A percentile compares a stretch with the other conserved stretches of the same genome.
Conservation (phyloP, 1,140 invertebrate genomes). For the Gryllus bimaculatus region DNA sequence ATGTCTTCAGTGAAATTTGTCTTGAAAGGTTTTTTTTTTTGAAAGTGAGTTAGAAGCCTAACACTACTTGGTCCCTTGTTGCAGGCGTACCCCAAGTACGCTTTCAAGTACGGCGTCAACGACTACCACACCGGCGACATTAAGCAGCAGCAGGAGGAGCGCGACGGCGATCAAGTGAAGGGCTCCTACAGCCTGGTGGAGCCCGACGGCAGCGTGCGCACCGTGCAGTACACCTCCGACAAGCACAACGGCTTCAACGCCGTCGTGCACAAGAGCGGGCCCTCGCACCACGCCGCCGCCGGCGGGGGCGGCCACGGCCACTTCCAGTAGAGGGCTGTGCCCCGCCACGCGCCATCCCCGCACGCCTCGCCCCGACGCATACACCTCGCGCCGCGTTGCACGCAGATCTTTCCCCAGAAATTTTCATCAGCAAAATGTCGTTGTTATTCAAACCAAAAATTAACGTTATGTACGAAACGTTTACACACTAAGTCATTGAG, state of each 20-base stretch:
- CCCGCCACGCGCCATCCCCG: too few relatives aligned
- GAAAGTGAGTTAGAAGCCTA: too few relatives aligned
- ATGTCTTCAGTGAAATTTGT: too few relatives aligned
- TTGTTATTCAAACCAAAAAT: too few relatives aligned
- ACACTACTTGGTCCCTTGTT: too few relatives aligned
- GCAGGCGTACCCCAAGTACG: slow-evolving; percentile 34
- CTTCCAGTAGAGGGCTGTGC: slow-evolving; percentile 21
- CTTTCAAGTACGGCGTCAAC: slow-evolving; percentile 41
- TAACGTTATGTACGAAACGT: too few relatives aligned
- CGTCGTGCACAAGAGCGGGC: slow-evolving; percentile 23
- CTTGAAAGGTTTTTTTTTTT: too few relatives aligned
- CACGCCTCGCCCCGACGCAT: too few relatives aligned
- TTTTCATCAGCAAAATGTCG: too few relatives aligned
- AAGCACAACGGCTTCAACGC: slow-evolving; percentile 25
- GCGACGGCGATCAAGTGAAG: slow-evolving; percentile 30
- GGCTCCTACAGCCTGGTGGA: slow-evolving; percentile 27
- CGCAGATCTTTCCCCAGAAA: too few relatives aligned
- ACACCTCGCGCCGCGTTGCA: too few relatives aligned
- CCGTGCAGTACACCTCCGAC: slow-evolving; percentile 22
- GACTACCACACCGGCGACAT: slow-evolving; percentile 50
- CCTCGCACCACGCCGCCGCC: background rate
- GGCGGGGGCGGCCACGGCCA: background rate
- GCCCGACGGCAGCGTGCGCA: slow-evolving; percentile 23
- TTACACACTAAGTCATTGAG: too few relatives aligned
- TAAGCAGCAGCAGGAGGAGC: slow-evolving; percentile 52